phyloP scores from a whole-genome alignment of 2,797 vertebrate genomes.

The Syndactyla subalaris region DNA sequence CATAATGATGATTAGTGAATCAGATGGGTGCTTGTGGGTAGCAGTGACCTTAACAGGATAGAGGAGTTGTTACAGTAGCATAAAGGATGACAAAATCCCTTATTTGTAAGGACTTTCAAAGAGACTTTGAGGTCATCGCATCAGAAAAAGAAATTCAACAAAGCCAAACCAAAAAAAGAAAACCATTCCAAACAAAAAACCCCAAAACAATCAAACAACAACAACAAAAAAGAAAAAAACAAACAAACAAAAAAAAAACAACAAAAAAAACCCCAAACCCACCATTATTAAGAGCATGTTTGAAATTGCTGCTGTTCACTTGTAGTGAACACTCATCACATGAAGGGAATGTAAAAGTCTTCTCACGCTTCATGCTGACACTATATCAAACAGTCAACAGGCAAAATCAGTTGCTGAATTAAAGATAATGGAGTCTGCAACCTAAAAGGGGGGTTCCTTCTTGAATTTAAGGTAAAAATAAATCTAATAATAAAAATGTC shows the following conservation, averaged over 20 bases:
- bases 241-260: background rate
- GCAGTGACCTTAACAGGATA: background rate
- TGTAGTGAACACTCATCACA: background rate
- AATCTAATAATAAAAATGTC: background rate
- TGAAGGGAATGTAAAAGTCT: background rate
- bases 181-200: no score
- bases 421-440: background rate
- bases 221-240: background rate
- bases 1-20: background rate
- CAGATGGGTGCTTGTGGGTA: background rate
- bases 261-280: no score
- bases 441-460: background rate
- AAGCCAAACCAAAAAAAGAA: background rate
- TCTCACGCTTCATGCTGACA: background rate
- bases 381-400: fast-evolving
- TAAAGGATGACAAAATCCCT: background rate
- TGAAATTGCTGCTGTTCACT: background rate
- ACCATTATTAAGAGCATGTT: background rate
- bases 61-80: background rate
- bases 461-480: background rate
- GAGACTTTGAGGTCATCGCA: background rate
- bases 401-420: background rate
- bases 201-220: no score
- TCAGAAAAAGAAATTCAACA: background rate
- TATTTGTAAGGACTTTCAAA: background rate